Base-by-base conservation (phyloP, 2,113 vertebrate species). In the Prolemur simus region DNA sequence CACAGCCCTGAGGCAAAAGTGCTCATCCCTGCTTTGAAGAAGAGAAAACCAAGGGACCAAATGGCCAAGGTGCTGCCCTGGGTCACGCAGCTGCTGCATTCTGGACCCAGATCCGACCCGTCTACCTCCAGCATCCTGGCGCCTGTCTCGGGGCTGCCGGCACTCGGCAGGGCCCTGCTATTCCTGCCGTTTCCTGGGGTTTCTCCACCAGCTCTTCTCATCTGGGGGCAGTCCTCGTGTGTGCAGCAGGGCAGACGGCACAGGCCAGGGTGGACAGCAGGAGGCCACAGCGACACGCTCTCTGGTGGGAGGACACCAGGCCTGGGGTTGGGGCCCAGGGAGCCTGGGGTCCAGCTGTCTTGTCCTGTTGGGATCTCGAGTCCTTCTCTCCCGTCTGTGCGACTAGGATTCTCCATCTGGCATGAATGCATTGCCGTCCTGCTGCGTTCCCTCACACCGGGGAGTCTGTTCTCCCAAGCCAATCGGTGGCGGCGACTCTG, bases 71-170 rank as follows among this genome's bases (percentile, higher is more conserved):
- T 4, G 12, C 56, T 21, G 32, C 15, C 34, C 12, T 0, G 2
- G 25, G 32, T 63, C 78, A 47, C 10, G 6, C 0, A 15, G 29
- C 54, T 56, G 52, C 0, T 37, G 20, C 7, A 0, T 5, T 8
- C 39, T 0, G 34, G 9, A 17, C 3, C 20, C 5, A 3, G n/a
- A 69, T 49, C n/a, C 0, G 0, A 12, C 49, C 6, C 0, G 10
- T 12, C 9, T 13, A 23, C 34, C 8, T 5, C 34, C 21, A 21
- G 83, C 15, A 2, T 58, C 14, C 0, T 7, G 1, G 49, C 25
- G 1, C 37, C 49, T 21, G 54, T 21, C 20, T 56, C 7, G 54
- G 54, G 54, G 54, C 54, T 56, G 54, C 54, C 2, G 25, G 60
- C 60, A 63, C 60, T 29, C 25, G 11, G 11, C 25, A 63, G 60